Evolutionary conservation across 2,113 vertebrate genomes (phyloP).

Genomic region (Cyrtonyx montezumae): DNA sequence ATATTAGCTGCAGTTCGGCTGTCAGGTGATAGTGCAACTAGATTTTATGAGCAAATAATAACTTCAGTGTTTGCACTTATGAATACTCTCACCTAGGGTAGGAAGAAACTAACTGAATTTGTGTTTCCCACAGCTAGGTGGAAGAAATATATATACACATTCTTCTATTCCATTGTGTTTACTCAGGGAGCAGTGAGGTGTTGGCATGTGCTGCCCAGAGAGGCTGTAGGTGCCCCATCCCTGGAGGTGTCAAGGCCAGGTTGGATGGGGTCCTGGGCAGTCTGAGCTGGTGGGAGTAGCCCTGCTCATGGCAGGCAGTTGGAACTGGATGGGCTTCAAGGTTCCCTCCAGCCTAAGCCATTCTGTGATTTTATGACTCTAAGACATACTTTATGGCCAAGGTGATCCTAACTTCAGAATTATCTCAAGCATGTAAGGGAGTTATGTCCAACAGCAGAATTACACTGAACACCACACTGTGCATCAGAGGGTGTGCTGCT

Average conservation of each 20-base stretch:
- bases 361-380: too few relatives aligned
- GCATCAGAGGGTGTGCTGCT: background rate
- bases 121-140: background rate
- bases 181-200: too few relatives aligned
- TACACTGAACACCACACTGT: background rate
- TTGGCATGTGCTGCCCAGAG: too few relatives aligned
- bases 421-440: background rate
- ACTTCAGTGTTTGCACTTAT: background rate
- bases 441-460: background rate
- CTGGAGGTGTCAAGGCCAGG: too few relatives aligned
- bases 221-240: too few relatives aligned
- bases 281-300: too few relatives aligned
- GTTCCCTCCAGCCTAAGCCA: too few relatives aligned
- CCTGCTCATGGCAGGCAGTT: too few relatives aligned
- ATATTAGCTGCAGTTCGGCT: background rate
- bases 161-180: background rate
- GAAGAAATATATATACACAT: background rate
- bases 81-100: background rate
- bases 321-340: too few relatives aligned
- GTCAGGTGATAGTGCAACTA: background rate
- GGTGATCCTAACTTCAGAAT: background rate
- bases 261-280: too few relatives aligned
- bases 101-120: constrained; percentile 8
- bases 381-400: background rate
- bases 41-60: constrained; percentile 3